Evolutionary conservation across 2,113 vertebrate species (phyloP).

Genomic region (Atrichornis clamosus): DNA sequence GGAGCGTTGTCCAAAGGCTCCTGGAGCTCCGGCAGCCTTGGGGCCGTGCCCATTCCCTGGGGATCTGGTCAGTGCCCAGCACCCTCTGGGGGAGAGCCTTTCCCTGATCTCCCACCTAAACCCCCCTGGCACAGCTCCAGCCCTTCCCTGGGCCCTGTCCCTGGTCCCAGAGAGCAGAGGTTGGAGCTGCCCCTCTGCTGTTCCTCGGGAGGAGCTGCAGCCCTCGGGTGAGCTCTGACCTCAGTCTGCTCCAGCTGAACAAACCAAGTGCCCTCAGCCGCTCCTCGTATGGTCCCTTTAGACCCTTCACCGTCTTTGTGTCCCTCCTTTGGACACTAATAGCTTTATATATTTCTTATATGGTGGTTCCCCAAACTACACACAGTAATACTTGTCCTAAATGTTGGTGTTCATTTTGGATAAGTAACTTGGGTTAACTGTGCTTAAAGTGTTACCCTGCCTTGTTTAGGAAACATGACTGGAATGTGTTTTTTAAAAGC

Average conservation of each 20-base stretch:
- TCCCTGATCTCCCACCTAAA: not conserved
- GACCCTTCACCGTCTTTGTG: not conserved
- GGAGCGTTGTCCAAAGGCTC: not conserved
- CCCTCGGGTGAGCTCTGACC: not conserved
- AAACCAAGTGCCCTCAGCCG: not conserved
- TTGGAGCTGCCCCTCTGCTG: not conserved
- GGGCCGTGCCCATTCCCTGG: not conserved
- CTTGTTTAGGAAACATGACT: not conserved
- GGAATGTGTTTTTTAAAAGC: not conserved
- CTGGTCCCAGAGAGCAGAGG: not conserved
- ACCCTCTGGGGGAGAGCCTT: not conserved
- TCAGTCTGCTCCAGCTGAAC: not conserved
- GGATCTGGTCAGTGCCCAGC: not conserved
- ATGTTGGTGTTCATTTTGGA: not conserved
- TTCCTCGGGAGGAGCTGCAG: not conserved
- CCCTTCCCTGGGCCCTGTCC: rapidly evolving
- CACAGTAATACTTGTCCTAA: not conserved
- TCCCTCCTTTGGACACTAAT: not conserved
- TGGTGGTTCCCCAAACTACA: not conserved
- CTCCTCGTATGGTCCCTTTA: not conserved
- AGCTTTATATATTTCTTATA: no score
- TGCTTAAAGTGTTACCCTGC: not conserved
- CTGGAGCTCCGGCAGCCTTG: not conserved
- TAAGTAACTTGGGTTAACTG: not conserved
- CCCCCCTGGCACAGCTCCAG: not conserved